Conservation (phyloP, 2,797 vertebrate genomes). For the Adelosebastes latens region DNA sequence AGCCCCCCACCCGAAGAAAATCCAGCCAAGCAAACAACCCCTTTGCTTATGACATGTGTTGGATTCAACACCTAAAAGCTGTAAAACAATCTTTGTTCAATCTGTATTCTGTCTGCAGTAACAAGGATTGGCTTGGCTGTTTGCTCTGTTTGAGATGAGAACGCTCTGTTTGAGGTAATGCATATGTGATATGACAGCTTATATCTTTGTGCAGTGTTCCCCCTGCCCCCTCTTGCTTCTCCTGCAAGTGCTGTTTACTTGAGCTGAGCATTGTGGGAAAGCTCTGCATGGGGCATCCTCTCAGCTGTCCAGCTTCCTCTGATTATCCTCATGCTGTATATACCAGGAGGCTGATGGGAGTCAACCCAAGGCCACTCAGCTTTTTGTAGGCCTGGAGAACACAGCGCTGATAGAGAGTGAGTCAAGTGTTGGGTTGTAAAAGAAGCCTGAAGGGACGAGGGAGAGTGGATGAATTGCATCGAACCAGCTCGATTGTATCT, state of each 20-base stretch:
- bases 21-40: conserved; percentile 34
- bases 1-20: conserved; percentile 23
- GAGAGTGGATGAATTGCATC: background rate
- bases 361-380: conserved; percentile 1
- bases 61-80: conserved; percentile 44
- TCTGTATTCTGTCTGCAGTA: conserved; percentile 43
- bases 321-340: conserved; percentile 26
- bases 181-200: conserved; percentile 50
- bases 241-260: conserved; percentile 49
- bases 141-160: conserved; percentile 38
- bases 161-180: conserved; percentile 26
- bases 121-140: conserved; percentile 40
- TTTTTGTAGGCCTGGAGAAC: background rate
- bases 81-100: conserved; percentile 39
- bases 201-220: conserved; percentile 5
- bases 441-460: background rate
- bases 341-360: background rate
- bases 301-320: conserved; percentile 32
- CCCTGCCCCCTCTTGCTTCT: conserved; percentile 1
- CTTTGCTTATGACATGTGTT: conserved; percentile 24
- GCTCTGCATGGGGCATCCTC: conserved; percentile 19
- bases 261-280: conserved; percentile 39
- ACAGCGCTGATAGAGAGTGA: background rate
- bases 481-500: background rate
- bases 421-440: background rate